Percentiles rank a stretch among this genome's conserved stretches.
These are phyloP conservation scores for Sciurus niger DNA, from an alignment of 2,113 vertebrate genomes.

Conservation along the genomic window DNA sequence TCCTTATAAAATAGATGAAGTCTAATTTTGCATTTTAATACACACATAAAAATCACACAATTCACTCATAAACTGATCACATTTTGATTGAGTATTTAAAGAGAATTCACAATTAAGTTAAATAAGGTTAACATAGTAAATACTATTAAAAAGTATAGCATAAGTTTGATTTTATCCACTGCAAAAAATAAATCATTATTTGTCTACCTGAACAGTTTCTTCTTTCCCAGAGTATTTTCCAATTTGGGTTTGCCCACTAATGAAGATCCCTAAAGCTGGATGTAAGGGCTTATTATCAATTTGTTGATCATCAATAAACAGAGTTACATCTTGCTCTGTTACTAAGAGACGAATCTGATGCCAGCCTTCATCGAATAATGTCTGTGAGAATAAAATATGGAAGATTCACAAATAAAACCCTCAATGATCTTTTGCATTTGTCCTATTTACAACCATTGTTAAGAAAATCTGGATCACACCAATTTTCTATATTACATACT, in stretches of 20 bases:
- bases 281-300: conserved; percentile 92
- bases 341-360: conserved; percentile 97
- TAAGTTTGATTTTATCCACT: not conserved
- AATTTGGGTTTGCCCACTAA: conserved; percentile 97
- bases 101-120: not conserved
- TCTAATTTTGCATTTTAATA: conserved; percentile 53
- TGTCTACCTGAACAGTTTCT: conserved; percentile 95
- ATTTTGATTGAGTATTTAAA: conserved; percentile 25
- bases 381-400: conserved; percentile 82
- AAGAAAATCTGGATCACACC: not conserved
- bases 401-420: conserved; percentile 26
- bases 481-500: not conserved
- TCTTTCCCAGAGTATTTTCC: conserved; percentile 97
- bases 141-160: not conserved
- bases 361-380: conserved; percentile 97
- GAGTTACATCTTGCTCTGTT: conserved; percentile 94
- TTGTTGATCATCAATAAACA: conserved; percentile 95
- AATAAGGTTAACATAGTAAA: not conserved
- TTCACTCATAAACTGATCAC: not conserved
- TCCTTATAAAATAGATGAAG: not conserved
- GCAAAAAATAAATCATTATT: not conserved
- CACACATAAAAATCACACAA: not conserved
- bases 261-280: conserved; percentile 96
- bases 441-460: not conserved
- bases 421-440: not conserved